Conservation (phyloP, 2,797 vertebrate genomes). For the Cygnus olor region DNA sequence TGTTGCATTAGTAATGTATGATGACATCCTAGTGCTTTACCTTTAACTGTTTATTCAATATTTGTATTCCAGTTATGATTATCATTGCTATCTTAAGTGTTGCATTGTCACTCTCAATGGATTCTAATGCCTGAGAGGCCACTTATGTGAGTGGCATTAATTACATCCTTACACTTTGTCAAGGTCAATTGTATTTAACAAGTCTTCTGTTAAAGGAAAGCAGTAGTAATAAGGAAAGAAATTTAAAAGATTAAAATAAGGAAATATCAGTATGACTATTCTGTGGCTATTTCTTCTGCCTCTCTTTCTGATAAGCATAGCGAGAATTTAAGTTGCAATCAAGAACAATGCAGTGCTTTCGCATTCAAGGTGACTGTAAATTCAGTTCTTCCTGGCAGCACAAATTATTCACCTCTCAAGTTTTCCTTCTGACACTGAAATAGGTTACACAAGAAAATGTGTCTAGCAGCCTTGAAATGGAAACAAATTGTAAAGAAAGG, state of each 20-base stretch:
- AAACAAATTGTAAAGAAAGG: conserved; percentile 42
- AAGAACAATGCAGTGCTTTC: background rate
- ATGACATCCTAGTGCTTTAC: accelerated
- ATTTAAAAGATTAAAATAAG: background rate
- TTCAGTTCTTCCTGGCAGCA: conserved; percentile 31
- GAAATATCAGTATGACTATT: background rate
- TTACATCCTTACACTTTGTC: background rate
- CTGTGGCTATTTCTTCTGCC: background rate
- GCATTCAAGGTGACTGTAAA: conserved; percentile 61
- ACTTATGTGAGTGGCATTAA: background rate
- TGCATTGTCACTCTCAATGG: background rate
- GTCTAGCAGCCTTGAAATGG: conserved; percentile 59
- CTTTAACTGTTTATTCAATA: background rate
- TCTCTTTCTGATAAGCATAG: background rate
- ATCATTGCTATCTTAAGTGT: background rate
- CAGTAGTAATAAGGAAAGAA: background rate
- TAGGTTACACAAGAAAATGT: background rate
- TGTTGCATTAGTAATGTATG: background rate
- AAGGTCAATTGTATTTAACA: background rate
- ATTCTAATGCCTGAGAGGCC: background rate
- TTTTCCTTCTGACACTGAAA: conserved; percentile 43
- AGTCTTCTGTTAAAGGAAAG: background rate
- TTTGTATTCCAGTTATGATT: background rate
- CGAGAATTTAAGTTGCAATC: conserved; percentile 13
- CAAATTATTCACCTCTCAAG: conserved; percentile 38